These are phyloP conservation scores for Pyrocoelia pectoralis DNA, from an alignment of 2,888 invertebrate species.

Conservation along the genomic window DNA sequence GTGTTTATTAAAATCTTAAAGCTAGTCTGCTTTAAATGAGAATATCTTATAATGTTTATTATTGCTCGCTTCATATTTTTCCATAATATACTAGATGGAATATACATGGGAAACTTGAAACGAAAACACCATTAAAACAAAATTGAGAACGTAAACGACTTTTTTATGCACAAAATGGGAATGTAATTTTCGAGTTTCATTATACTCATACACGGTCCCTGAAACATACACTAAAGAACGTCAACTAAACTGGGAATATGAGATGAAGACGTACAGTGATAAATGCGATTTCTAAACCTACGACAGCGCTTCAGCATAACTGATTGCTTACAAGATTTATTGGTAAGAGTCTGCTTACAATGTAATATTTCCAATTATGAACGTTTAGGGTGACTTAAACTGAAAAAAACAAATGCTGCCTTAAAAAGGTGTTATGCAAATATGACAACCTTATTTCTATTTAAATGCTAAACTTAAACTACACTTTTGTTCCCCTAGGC, in stretches of 20 bases:
- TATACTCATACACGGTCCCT: not conserved
- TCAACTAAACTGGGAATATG: not conserved
- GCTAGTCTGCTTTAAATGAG: too few species aligned
- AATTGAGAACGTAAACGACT: not conserved
- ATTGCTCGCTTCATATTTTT: too few species aligned
- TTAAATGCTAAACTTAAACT: too few species aligned
- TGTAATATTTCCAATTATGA: not conserved
- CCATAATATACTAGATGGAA: too few species aligned
- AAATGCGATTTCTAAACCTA: conserved; percentile 1
- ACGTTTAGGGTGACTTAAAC: not conserved
- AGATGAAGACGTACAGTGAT: not conserved
- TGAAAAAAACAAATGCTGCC: not conserved
- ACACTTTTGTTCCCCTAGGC: too few species aligned
- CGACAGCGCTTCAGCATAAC: not conserved
- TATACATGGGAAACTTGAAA: too few species aligned
- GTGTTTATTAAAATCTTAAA: too few species aligned
- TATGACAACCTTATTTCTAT: not conserved
- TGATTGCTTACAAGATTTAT: not conserved
- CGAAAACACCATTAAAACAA: too few species aligned
- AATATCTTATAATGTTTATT: too few species aligned
- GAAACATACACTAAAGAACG: not conserved
- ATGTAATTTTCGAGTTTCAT: not conserved
- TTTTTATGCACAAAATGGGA: not conserved
- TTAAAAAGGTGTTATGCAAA: not conserved
- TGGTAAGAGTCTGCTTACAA: not conserved